Base-by-base conservation (phyloP, 2,797 vertebrate genomes). In the Betta splendens region DNA sequence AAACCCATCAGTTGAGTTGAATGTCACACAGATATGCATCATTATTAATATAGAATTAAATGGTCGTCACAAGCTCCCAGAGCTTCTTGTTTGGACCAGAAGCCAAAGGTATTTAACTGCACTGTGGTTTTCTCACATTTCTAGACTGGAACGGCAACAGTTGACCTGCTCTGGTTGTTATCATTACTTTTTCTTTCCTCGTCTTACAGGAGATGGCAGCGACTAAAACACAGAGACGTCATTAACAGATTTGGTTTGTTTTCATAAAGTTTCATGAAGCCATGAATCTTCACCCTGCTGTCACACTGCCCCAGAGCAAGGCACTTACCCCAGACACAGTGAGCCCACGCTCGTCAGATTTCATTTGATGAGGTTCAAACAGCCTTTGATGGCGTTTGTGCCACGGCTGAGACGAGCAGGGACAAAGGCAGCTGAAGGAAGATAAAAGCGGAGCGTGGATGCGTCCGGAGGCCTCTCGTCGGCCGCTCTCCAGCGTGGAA, bases 81-180 rank as follows among this genome's bases (percentile, higher is more conserved):
- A 9, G 5, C 28, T 29, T 29, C 28, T 3, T 5, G 26, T 26
- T 26, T 29, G 28, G 26, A 26, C 26, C 9, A 8, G 9, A 7
- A n/a, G n/a, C n/a, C n/a, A n/a, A n/a, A n/a, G n/a, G n/a, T n/a
- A n/a, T n/a, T n/a, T n/a, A n/a, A n/a, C n/a, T n/a, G n/a, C n/a
- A n/a, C n/a, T n/a, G n/a, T n/a, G n/a, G n/a, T n/a, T n/a, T n/a
- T n/a, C n/a, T n/a, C n/a, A n/a, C n/a, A n/a, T n/a, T n/a, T n/a
- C n/a, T n/a, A n/a, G n/a, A n/a, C n/a, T n/a, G n/a, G n/a, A n/a
- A n/a, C n/a, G n/a, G n/a, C n/a, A n/a, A n/a, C n/a, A n/a, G 82
- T 58, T 52, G 54, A 73, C 80, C 67, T 48, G 59, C 18, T 69
- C 69, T 72, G 57, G 48, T 69, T 69, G 85, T 76, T 74, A 85